These are phyloP conservation scores for Gnatocerus cornutus DNA, from an alignment of 2,888 invertebrate species.

Conservation along the genomic window DNA sequence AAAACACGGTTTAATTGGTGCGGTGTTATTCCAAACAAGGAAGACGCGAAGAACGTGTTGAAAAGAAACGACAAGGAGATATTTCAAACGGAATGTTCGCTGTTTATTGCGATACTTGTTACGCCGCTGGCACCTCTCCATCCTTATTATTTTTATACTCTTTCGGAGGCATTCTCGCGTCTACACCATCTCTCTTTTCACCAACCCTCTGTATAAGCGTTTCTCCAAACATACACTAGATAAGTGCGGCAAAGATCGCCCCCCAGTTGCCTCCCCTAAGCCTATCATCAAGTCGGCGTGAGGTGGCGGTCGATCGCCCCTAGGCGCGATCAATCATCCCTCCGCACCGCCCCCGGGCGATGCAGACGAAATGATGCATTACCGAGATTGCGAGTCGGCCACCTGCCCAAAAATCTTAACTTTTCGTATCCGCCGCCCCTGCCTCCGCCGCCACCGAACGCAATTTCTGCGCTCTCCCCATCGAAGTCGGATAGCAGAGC, in stretches of 20 bases:
- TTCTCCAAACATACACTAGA: no score
- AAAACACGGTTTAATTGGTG: not conserved
- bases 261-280: constrained; percentile 21
- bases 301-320: constrained; percentile 46
- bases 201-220: constrained; percentile 1
- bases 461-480: constrained; percentile 6
- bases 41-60: constrained; percentile 9
- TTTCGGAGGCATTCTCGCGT: constrained; percentile 6
- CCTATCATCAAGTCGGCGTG: constrained; percentile 51
- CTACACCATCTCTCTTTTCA: not conserved
- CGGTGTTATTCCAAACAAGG: constrained; percentile 1
- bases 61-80: constrained; percentile 8
- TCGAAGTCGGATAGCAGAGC: constrained; percentile 47
- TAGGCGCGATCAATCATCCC: constrained; percentile 48
- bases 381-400: constrained; percentile 49
- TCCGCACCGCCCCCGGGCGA: constrained; percentile 43
- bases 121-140: constrained; percentile 20
- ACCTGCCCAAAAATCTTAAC: constrained; percentile 4
- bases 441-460: constrained; percentile 14
- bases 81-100: constrained; percentile 16
- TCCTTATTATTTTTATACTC: constrained; percentile 20
- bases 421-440: constrained; percentile 28
- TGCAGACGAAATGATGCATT: constrained; percentile 53
- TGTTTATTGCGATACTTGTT: constrained; percentile 20
- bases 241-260: not conserved